Conservation (phyloP, 2,888 invertebrate genomes). For the Lasius fuliginosus region DNA sequence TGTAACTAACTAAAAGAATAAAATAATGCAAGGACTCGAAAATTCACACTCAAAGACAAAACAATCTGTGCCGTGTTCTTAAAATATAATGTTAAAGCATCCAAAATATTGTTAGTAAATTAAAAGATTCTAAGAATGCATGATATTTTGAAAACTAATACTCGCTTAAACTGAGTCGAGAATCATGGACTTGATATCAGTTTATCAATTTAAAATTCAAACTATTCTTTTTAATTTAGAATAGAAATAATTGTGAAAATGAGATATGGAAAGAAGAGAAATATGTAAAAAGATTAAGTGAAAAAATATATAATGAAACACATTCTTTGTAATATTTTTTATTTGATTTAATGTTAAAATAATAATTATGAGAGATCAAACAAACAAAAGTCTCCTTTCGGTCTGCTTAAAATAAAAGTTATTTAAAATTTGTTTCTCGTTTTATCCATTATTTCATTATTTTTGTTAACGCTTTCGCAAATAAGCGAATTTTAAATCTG, state of each 20-base stretch:
- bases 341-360: background rate
- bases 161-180: background rate
- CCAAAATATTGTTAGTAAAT: conserved; percentile 13
- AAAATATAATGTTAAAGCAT: background rate
- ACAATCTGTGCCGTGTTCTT: background rate
- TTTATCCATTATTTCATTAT: background rate
- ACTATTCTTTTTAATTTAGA: background rate
- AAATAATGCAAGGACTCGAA: conserved; percentile 21
- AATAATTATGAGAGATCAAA: background rate
- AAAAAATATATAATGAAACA: conserved; percentile 4
- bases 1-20: conserved; percentile 41
- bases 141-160: background rate
- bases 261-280: background rate
- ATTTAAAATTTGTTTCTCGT: background rate
- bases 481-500: background rate
- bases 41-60: background rate
- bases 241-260: background rate
- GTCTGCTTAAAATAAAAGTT: background rate
- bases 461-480: background rate
- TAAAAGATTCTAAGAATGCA: background rate
- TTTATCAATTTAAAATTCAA: conserved; percentile 25
- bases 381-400: background rate
- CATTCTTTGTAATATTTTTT: background rate
- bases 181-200: background rate
- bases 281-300: background rate